A percentile compares a stretch with the other conserved stretches of the same genome.
These are phyloP conservation scores for Polypedilum vanderplanki DNA, from an alignment of 1,140 invertebrate species.

Conservation along the genomic window DNA sequence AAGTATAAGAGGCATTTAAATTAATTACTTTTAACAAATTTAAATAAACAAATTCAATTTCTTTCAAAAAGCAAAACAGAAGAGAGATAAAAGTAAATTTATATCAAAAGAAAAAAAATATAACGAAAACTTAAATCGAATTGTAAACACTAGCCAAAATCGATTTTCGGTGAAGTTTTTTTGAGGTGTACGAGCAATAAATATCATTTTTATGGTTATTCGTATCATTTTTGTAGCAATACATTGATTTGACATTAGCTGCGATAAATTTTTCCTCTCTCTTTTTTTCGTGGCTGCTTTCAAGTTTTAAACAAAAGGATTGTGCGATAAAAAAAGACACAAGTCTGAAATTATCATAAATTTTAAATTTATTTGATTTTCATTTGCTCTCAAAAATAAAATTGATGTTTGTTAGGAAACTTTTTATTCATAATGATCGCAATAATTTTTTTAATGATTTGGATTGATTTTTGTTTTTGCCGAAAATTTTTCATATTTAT, in stretches of 20 bases:
- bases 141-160: neutral
- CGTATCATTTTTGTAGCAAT: conserved; percentile 20
- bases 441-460: no score
- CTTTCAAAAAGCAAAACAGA: no score
- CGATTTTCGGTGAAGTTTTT: conserved; percentile 7
- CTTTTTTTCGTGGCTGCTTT: neutral
- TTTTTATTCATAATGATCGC: no score
- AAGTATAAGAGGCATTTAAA: neutral
- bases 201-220: conserved; percentile 28
- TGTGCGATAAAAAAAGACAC: no score
- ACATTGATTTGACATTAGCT: conserved; percentile 24
- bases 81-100: no score
- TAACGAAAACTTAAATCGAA: neutral
- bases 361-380: conserved; percentile 19
- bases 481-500: no score
- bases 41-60: conserved; percentile 5
- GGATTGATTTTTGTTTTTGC: no score
- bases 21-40: conserved; percentile 29
- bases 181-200: conserved; percentile 16
- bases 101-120: no score
- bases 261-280: neutral
- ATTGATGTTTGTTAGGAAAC: no score
- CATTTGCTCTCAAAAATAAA: neutral
- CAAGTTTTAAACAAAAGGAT: neutral
- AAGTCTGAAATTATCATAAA: conserved; percentile 26